Conservation (phyloP, 2,888 invertebrate genomes). For the Archips xylosteana region DNA sequence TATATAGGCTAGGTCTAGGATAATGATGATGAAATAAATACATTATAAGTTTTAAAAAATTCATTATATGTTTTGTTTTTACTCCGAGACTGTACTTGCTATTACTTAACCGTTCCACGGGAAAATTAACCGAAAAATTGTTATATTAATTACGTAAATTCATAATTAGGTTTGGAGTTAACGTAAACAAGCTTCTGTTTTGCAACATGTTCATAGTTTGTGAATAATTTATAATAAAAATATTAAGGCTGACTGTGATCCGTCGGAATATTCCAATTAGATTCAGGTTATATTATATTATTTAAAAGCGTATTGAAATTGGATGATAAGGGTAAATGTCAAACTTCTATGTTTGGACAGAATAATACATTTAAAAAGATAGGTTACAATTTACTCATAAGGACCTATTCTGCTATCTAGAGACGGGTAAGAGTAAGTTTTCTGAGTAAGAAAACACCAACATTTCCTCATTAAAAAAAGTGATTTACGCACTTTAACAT, state of each 20-base stretch:
- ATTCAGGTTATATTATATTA: neutral
- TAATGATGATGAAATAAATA: too few relatives aligned
- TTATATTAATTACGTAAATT: conserved; percentile 14
- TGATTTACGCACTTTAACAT: too few relatives aligned
- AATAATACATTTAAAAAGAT: too few relatives aligned
- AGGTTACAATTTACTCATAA: too few relatives aligned
- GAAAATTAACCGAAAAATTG: conserved; percentile 18
- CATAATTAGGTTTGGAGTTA: neutral
- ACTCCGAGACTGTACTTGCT: neutral
- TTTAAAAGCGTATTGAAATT: neutral
- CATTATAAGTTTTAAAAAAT: too few relatives aligned
- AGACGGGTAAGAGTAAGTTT: too few relatives aligned
- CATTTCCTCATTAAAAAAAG: too few relatives aligned
- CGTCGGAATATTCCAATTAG: neutral
- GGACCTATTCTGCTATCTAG: too few relatives aligned
- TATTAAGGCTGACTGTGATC: neutral
- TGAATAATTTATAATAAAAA: conserved; percentile 11
- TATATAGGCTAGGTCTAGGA: too few relatives aligned
- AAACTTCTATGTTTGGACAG: too few relatives aligned
- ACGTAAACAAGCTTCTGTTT: conserved; percentile 15
- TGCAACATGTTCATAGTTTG: neutral
- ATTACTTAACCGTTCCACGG: neutral
- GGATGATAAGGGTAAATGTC: too few relatives aligned
- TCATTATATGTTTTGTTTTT: neutral
- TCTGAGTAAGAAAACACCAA: too few relatives aligned